Evolutionary conservation across 2,888 invertebrate species (phyloP), one percentile per base, ranked within the genome.

Genomic region (Gastrophysa polygoni): DNA sequence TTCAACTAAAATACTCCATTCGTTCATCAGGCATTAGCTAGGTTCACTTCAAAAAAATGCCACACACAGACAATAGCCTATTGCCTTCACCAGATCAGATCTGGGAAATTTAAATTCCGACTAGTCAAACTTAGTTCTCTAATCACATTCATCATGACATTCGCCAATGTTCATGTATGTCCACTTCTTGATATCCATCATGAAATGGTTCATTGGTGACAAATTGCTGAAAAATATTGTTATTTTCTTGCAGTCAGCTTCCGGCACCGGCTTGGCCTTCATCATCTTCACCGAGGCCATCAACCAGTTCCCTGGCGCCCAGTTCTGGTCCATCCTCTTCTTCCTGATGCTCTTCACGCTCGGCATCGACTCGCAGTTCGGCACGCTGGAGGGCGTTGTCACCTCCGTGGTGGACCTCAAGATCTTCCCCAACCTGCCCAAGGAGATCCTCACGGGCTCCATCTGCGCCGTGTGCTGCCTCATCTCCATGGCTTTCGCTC

Each of bases 211-310:
- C n/a, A n/a, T n/a, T n/a, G n/a, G n/a, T n/a, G n/a, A n/a, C n/a
- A n/a, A n/a, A n/a, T n/a, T n/a, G n/a, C n/a, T n/a, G n/a, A n/a
- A n/a, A n/a, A n/a, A n/a, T n/a, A n/a, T n/a, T 21, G 20, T 18
- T 51, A 57, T 58, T 66, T 69, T 55, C 57, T 85, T 85, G 14
- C 83, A 97, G 97, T 95, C 96, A 5, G 97, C 96, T 1, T 93
- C 96, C 1, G 98, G 98, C 20, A 96, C 97, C 0, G 98, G 98
- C 0, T 82, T 98, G 60, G 98, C 97, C 0, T 98, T 98, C 81
- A 96, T 97, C 67, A 96, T 97, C 71, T 98, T 97, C 84, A 97
- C 98, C 0, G 96, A 98, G 82, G 98, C 98, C 6, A 97, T 98
- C 78, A 95, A 96, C 83, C 96, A 97, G 83, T 97, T 98, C 82